phyloP scores from a whole-genome alignment of 2,113 vertebrate species.

The Hypomesus transpacificus region DNA sequence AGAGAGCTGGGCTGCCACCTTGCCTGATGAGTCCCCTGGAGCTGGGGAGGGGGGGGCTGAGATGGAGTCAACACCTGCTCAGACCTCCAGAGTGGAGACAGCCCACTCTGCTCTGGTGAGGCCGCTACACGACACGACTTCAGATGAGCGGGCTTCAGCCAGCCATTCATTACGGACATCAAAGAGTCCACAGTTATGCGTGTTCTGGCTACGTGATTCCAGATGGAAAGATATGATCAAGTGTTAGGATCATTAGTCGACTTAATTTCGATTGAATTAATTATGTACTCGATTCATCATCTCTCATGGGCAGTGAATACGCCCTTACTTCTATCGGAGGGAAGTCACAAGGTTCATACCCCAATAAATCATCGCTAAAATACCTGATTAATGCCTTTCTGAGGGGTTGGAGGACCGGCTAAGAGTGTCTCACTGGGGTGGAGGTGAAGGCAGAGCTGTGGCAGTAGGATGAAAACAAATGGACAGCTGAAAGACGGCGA shows the following conservation, averaged over 20 bases:
- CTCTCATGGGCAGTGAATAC: too few relatives aligned
- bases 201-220: not conserved
- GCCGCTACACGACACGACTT: conserved; percentile 6
- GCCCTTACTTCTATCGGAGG: too few relatives aligned
- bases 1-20: conserved; percentile 43
- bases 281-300: too few relatives aligned
- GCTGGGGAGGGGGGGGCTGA: conserved; percentile 42
- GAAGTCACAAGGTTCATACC: too few relatives aligned
- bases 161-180: conserved; percentile 1
- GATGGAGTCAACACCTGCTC: conserved; percentile 52
- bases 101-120: not conserved
- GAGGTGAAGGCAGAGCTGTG: conserved; percentile 30
- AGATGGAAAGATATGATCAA: too few relatives aligned
- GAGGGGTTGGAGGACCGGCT: conserved; percentile 21
- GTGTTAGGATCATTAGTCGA: too few relatives aligned
- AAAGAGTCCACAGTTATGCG: not conserved
- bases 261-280: too few relatives aligned
- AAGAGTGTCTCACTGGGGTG: conserved; percentile 13
- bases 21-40: conserved; percentile 58
- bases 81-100: not conserved
- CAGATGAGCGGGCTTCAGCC: conserved; percentile 16
- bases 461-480: conserved; percentile 47
- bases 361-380: too few relatives aligned
- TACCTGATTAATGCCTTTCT: not conserved
- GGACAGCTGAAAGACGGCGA: conserved; percentile 36